These are phyloP conservation scores for Rhynchophorus ferrugineus DNA, from an alignment of 1,140 invertebrate species.

Conservation along the genomic window DNA sequence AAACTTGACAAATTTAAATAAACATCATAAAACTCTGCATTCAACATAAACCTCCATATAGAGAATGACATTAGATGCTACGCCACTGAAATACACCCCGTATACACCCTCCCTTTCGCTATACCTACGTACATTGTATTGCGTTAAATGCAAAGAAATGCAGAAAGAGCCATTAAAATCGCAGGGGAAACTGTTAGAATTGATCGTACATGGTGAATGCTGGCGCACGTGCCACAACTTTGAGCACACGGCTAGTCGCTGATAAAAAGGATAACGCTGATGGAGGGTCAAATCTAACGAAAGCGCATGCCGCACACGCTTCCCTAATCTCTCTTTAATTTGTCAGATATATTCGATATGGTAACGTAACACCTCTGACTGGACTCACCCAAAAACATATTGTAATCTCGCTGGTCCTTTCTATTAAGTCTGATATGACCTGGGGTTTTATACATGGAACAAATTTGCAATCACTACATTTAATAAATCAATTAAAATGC, in stretches of 20 bases:
- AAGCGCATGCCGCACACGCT: constrained; percentile 6
- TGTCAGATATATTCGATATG: too few species aligned
- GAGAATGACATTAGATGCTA: too few species aligned
- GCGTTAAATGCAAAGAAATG: constrained; percentile 19
- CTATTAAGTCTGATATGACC: too few species aligned
- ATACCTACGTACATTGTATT: constrained; percentile 12
- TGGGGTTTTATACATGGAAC: too few species aligned
- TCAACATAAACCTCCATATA: too few species aligned
- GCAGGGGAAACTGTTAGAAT: constrained; percentile 8
- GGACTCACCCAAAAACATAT: too few species aligned
- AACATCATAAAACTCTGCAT: too few species aligned
- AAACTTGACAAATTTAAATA: too few species aligned
- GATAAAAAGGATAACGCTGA: constrained; percentile 8
- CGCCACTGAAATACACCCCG: constrained; percentile 9
- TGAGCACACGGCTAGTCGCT: background rate
- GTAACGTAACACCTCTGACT: too few species aligned
- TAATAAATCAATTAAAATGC: too few species aligned
- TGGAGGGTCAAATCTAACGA: constrained; percentile 3
- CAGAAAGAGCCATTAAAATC: constrained; percentile 19
- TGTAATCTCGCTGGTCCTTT: too few species aligned
- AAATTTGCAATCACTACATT: too few species aligned
- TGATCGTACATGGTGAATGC: constrained; percentile 10
- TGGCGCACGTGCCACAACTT: constrained; percentile 10
- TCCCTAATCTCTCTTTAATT: constrained; percentile 4
- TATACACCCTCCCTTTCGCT: constrained; percentile 6